Evolutionary conservation across 2,113 vertebrate species (phyloP).

Genomic region (Euleptes europaea): DNA sequence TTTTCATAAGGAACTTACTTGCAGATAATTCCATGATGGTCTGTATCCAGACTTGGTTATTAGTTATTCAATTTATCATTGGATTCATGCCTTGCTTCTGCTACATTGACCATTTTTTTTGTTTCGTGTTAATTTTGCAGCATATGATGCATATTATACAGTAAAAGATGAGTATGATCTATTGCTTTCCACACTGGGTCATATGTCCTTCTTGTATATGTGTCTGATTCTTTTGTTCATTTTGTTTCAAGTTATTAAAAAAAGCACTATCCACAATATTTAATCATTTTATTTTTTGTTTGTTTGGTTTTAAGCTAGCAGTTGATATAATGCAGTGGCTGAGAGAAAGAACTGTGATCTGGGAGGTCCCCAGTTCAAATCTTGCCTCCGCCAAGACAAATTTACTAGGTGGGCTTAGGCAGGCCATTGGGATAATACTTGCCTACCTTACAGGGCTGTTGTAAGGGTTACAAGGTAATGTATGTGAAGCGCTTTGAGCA

Average conservation of each 20-base stretch:
- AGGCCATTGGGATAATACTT: no score
- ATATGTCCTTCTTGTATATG: constrained; percentile 37
- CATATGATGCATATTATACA: constrained; percentile 56
- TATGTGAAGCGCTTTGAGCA: no score
- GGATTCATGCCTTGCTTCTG: constrained; percentile 71
- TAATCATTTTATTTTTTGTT: constrained; percentile 73
- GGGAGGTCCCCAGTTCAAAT: no score
- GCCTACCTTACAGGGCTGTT: no score
- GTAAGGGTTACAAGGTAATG: no score
- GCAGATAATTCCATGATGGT: constrained; percentile 32
- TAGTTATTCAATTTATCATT: constrained; percentile 58
- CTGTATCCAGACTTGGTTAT: constrained; percentile 33
- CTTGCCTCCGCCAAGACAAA: no score
- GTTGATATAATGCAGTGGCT: no score
- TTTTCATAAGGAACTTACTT: constrained; percentile 31
- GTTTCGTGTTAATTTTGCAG: constrained; percentile 63
- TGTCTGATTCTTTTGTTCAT: constrained; percentile 42
- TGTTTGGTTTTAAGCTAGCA: constrained; percentile 49
- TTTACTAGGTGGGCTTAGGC: no score
- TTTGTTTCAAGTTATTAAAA: constrained; percentile 72
- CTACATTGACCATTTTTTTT: constrained; percentile 64
- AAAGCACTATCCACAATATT: constrained; percentile 74
- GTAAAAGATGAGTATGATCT: constrained; percentile 45
- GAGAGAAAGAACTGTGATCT: no score
- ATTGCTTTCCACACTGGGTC: constrained; percentile 54